Percentiles rank a stretch among this genome's conserved stretches.
These are phyloP conservation scores for Tetramorium alpestre DNA, from an alignment of 1,140 invertebrate species.

Conservation along the genomic window DNA sequence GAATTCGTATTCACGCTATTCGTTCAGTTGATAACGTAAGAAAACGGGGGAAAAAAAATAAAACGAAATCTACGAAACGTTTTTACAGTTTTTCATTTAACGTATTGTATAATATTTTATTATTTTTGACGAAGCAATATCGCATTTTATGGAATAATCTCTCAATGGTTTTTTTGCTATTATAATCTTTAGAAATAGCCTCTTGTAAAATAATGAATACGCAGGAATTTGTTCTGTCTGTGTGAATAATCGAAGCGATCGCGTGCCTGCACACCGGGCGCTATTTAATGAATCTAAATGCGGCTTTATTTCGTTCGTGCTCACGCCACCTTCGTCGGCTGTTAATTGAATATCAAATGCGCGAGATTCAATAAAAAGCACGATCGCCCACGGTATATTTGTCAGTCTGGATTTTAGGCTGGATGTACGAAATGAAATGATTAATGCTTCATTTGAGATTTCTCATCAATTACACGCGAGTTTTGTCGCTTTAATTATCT, in stretches of 20 bases:
- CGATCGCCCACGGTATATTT: slow-evolving; percentile 33
- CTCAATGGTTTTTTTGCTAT: not conserved
- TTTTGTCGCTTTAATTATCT: slow-evolving; percentile 34
- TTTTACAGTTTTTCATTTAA: not conserved
- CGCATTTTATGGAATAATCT: not conserved
- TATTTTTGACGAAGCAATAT: not conserved
- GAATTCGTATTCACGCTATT: not conserved
- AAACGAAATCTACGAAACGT: too few species aligned
- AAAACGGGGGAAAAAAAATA: too few species aligned
- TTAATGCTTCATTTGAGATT: slow-evolving; percentile 44
- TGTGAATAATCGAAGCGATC: slow-evolving; percentile 38
- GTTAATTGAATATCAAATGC: slow-evolving; percentile 43
- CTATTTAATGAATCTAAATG: slow-evolving; percentile 53
- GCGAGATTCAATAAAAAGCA: slow-evolving; percentile 44
- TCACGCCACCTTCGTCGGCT: not conserved
- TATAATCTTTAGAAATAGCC: not conserved
- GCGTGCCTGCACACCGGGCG: not conserved
- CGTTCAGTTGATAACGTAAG: not conserved
- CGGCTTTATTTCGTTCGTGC: slow-evolving; percentile 37
- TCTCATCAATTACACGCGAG: not conserved
- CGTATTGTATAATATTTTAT: not conserved
- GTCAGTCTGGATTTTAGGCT: slow-evolving; percentile 31
- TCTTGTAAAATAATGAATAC: slow-evolving; percentile 14
- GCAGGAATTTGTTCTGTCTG: not conserved
- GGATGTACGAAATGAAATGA: slow-evolving; percentile 5